Percentiles rank a stretch among this genome's conserved stretches.
phyloP scores from a whole-genome alignment of 2,888 invertebrate genomes.

The Drosophila mulleri region DNA sequence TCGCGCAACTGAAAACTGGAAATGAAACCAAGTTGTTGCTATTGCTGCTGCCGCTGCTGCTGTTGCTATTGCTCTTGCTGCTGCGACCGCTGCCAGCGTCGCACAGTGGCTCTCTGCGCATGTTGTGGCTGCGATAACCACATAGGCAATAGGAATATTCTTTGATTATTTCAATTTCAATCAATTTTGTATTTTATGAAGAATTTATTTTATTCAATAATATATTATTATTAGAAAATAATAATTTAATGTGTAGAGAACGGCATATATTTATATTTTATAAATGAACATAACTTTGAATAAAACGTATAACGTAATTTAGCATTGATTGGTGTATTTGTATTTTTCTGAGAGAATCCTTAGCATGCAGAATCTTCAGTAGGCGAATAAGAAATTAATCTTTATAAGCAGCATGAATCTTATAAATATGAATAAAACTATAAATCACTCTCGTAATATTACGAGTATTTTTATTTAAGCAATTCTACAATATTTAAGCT shows the following conservation, averaged over 20 bases:
- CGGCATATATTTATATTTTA: no score
- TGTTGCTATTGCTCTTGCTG: slow-evolving; percentile 25
- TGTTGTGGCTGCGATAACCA: background rate
- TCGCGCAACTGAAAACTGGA: slow-evolving; percentile 78
- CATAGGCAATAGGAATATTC: background rate
- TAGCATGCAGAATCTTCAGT: no score
- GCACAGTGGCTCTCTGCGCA: slow-evolving; percentile 36
- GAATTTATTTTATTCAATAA: no score
- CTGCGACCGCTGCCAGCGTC: slow-evolving; percentile 40
- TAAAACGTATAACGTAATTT: no score
- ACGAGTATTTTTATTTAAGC: background rate
- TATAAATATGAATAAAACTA: no score
- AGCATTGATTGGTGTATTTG: no score
- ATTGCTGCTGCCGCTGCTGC: slow-evolving; percentile 5
- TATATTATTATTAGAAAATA: background rate
- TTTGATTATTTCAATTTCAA: background rate
- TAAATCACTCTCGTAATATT: no score
- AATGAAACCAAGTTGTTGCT: slow-evolving; percentile 66
- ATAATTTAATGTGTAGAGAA: background rate
- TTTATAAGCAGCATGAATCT: no score
- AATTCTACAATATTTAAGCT: background rate
- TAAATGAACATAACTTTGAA: no score
- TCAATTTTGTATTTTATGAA: no score
- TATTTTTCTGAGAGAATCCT: no score
- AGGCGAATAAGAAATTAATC: no score